Evolutionary conservation across 2,797 vertebrate genomes (phyloP), one percentile per base, ranked within the genome.

Genomic region (Acanthurus lineatus): DNA sequence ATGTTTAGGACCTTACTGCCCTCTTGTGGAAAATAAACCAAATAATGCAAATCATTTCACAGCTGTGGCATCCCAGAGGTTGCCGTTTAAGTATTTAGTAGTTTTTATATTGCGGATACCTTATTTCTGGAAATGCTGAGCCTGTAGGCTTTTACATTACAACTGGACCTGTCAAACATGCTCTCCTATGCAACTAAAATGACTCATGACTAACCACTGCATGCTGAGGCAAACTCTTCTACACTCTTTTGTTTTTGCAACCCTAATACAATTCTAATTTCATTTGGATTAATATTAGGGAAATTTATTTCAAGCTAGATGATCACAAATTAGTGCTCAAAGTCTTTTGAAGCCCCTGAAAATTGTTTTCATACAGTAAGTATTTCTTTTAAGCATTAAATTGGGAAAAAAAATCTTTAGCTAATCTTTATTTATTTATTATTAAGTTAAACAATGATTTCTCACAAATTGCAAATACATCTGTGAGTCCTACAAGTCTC

Each of bases 1-100:
- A 61, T 84, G 59, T 70, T 77, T 69, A 77, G 79, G 81, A 73
- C 88, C 45, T 88, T 88, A 93, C 91, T 93, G 92, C 93, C 93
- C 93, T 92, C 93, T 90, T 77, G 93, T 93, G 93, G 91, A 80
- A 64, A 49, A 67, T 22, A 69, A 79, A 72, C 45, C 44, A 80
- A 79, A 70, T 28, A 77, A 48, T 60, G 20, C 8, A 64, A 62
- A 73, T 82, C 59, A n/a, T 32, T 76, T 8, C 65, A 35, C 71
- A 72, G 70, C 66, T 51, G 57, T 22, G 47, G 65, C 76, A 32
- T 67, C 65, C 66, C 71, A 74, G 53, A 59, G 25, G 19, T 32
- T 73, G 53, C 69, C 7, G 5, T 76, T 74, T 15, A 65, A 63
- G 66, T 59, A 19, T 73, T 81, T 67, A 78, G 52, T 15, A 47